Evolutionary conservation across 2,888 invertebrate genomes (phyloP), one percentile per base, ranked within the genome.

Genomic region (Dolichopus griseipennis): DNA sequence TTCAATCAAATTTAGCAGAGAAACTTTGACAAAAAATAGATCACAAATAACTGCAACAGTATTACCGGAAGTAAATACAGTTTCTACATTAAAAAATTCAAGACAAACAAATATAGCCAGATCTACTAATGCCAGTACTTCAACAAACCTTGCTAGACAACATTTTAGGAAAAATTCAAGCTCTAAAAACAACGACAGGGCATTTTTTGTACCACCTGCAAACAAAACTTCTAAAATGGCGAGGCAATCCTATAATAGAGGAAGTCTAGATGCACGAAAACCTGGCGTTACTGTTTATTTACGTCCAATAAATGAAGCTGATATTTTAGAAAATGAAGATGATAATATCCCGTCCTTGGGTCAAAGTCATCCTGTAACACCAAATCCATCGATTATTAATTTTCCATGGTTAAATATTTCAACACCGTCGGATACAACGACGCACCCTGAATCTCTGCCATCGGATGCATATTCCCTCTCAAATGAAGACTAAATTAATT

Each of bases 401-500:
- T 66, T 69, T 43, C 41, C 69, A 52, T 67, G 68, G 69, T 67
- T 68, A n/a, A 66, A 67, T 20, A 21, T 21, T 27, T 65, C 65
- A 4, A 15, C n/a, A 12, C 52, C 43, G 63, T 68, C 68, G 6
- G 67, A 69, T 63, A 67, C 67, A 22, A 66, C 68, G 10, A 66
- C 67, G 3, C 4, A 20, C 15, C 22, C 63, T 9, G 68, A 68
- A 18, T 69, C 69, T 12, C 21, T 64, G 33, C 64, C 66, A 43
- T 64, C 68, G 0, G 68, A 68, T 15, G 63, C 69, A 34, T 65
- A 68, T 68, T 73, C 71, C 52, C 21, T 73, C 8, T 12, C 61
- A 7, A 61, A 61, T 61, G n/a, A 61, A 20, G 12, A n/a, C 3
- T 52, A n/a, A 61, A 61, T n/a, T n/a, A 61, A n/a, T 61, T 61